Conservation (phyloP, 2,797 vertebrate genomes). For the Brachyalestes nurse region DNA sequence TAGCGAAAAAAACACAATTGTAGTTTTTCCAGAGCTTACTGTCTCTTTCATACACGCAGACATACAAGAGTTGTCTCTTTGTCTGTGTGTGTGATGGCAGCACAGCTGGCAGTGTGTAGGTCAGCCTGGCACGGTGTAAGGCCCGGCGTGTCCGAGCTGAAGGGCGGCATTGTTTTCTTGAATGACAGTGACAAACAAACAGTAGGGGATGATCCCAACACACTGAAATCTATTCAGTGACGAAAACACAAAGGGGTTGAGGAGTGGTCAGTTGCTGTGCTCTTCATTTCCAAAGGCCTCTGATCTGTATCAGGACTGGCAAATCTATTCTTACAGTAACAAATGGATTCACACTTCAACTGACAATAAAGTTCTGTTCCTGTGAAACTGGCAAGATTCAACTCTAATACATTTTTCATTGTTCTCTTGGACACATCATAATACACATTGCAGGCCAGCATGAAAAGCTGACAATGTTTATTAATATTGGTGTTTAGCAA, state of each 20-base stretch:
- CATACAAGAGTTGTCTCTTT: conserved; percentile 19
- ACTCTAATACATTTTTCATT: not conserved
- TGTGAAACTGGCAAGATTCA: not conserved
- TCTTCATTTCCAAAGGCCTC: conserved; percentile 1
- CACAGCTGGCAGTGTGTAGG: conserved; percentile 35
- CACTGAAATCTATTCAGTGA: conserved; percentile 27
- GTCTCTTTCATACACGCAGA: conserved; percentile 16
- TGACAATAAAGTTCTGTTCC: not conserved
- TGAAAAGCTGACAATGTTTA: not conserved
- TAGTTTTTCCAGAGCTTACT: conserved; percentile 14
- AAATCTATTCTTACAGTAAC: conserved; percentile 2
- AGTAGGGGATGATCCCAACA: conserved; percentile 15
- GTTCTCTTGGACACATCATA: not conserved
- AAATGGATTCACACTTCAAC: not conserved
- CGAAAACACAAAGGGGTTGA: conserved; percentile 17
- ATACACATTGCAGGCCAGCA: not conserved
- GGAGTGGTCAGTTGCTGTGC: conserved; percentile 2
- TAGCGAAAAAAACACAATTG: not conserved
- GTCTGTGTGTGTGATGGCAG: conserved; percentile 40
- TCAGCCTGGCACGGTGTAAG: conserved; percentile 50
- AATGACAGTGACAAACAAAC: conserved; percentile 31
- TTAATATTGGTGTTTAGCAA: not conserved
- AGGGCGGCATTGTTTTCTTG: conserved; percentile 51
- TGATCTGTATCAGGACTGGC: not conserved
- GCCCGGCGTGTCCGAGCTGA: conserved; percentile 23